Evolutionary conservation across 2,113 vertebrate genomes (phyloP), one percentile per base, ranked within the genome.

Genomic region (Epinephelus moara): DNA sequence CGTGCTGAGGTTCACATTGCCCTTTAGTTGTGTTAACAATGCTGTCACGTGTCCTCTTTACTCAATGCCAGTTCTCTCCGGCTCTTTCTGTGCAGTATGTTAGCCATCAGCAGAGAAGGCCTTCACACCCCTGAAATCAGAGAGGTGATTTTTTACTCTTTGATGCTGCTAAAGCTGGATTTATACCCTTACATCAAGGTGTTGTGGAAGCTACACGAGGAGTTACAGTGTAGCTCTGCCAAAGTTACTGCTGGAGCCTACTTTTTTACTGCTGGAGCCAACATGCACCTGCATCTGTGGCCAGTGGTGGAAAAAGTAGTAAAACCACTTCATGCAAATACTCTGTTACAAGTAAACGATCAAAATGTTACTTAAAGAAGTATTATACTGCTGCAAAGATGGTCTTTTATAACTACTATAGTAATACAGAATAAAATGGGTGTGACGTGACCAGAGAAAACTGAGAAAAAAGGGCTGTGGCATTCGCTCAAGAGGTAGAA

Each of bases 21-120:
- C 57, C 75, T 74, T 78, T 89, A 11, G 56, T 61, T 74, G 33
- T 76, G 49, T 56, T 81, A 83, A 56, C 8, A 76, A 84, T 78
- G 72, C 45, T 2, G 1, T 45, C 64, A 12, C 10, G 10, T 75
- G 52, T 80, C 62, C 42, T 66, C 69, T 67, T 10, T 23, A 2
- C 57, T 60, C 30, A 27, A 21, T 42, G 19, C 59, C 6, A 52
- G 40, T 13, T 66, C 64, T 63, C 25, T 76, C 21, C 59, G 63
- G 49, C 15, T 66, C 64, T 63, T 21, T 76, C 21, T 62, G 63
- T 49, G 73, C 59, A 68, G 68, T 68, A 33, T 68, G 19, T 72
- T 74, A 71, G 63, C 62, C 77, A 69, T 61, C 64, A 61, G 69
- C 33, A 50, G 42, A 47, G 10, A n/a, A 53, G 42, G 30, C 52